These are phyloP conservation scores for Sympetrum striolatum DNA, from an alignment of 2,888 invertebrate species.

Conservation along the genomic window DNA sequence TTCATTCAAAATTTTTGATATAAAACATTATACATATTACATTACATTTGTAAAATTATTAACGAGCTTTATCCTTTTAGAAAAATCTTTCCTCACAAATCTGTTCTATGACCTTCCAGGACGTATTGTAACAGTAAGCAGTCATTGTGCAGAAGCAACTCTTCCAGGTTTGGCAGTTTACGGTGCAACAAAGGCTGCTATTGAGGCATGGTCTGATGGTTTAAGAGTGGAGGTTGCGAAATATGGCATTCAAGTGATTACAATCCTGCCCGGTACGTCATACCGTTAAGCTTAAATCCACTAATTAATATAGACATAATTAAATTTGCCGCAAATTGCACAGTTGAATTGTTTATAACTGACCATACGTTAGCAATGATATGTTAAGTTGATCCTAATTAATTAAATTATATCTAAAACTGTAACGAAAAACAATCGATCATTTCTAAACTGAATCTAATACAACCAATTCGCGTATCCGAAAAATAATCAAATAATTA, in stretches of 20 bases:
- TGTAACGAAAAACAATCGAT: too few relatives aligned
- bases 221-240: conserved; percentile 76
- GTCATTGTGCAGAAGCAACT: conserved; percentile 78
- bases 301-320: not conserved
- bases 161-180: conserved; percentile 79
- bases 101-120: conserved; percentile 56
- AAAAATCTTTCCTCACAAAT: too few relatives aligned
- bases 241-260: conserved; percentile 74
- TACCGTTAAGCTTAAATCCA: not conserved
- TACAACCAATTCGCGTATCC: too few relatives aligned
- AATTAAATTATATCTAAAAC: too few relatives aligned
- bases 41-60: too few relatives aligned
- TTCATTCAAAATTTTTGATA: too few relatives aligned
- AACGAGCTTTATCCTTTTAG: too few relatives aligned
- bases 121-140: conserved; percentile 80
- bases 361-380: not conserved
- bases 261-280: conserved; percentile 74
- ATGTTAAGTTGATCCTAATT: not conserved
- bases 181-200: conserved; percentile 81
- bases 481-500: too few relatives aligned
- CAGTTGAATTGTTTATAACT: not conserved
- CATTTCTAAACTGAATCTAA: too few relatives aligned
- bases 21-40: too few relatives aligned
- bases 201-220: conserved; percentile 75
- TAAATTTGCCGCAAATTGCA: not conserved